phyloP scores from a whole-genome alignment of 2,113 vertebrate genomes.

The Epinephelus cyanopodus region DNA sequence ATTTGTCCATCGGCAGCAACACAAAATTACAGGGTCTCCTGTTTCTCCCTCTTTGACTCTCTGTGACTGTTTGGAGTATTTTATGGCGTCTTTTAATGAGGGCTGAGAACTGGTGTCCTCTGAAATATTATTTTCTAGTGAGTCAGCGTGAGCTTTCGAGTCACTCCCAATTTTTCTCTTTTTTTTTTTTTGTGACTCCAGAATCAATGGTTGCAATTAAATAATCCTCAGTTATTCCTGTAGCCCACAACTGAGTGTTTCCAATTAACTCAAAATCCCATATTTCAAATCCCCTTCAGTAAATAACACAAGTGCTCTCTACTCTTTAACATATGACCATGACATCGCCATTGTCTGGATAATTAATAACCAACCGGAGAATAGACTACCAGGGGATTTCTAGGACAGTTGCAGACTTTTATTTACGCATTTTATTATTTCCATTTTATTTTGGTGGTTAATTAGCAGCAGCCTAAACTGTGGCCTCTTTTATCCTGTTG shows the following conservation, averaged over 20 bases:
- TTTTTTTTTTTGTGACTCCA: conserved; percentile 8
- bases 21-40: conserved; percentile 80
- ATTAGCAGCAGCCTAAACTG: background rate
- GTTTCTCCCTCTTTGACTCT: conserved; percentile 47
- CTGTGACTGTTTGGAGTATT: conserved; percentile 64
- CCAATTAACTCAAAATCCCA: conserved; percentile 10
- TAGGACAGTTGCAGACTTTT: background rate
- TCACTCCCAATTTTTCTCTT: conserved; percentile 14
- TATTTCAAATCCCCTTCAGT: conserved; percentile 19
- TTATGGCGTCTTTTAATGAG: conserved; percentile 69
- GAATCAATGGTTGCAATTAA: conserved; percentile 47
- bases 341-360: conserved; percentile 31
- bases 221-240: conserved; percentile 39
- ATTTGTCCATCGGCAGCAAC: conserved; percentile 77
- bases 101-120: conserved; percentile 60
- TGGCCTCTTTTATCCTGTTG: conserved; percentile 5
- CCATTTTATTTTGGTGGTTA: background rate
- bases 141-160: conserved; percentile 55
- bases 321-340: conserved; percentile 29
- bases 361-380: background rate
- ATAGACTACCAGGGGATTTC: too few relatives aligned
- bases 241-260: conserved; percentile 41
- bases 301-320: conserved; percentile 9
- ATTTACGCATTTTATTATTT: conserved; percentile 19
- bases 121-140: conserved; percentile 64